These are phyloP conservation scores for Baronia brevicornis DNA, from an alignment of 2,888 invertebrate species.

Conservation along the genomic window DNA sequence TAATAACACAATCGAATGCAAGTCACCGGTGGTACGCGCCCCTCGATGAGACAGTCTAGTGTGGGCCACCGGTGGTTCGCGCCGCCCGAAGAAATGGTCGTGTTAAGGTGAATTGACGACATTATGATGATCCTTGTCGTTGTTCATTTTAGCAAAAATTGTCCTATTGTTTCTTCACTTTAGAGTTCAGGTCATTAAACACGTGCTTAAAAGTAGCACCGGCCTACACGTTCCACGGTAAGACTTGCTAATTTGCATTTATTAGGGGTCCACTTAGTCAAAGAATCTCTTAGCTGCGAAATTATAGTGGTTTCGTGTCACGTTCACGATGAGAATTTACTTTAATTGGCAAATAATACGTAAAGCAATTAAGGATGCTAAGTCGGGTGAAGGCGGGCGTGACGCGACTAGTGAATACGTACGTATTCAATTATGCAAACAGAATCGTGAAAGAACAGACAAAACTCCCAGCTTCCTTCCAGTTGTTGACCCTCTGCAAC, in stretches of 20 bases:
- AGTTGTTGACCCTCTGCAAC: conserved; percentile 36
- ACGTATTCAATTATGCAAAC: conserved; percentile 73
- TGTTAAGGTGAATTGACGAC: too few species aligned
- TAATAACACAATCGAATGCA: too few species aligned
- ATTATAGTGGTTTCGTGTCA: conserved; percentile 68
- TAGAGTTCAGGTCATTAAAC: too few species aligned
- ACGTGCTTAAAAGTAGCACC: conserved; percentile 15
- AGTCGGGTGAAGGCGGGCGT: conserved; percentile 70
- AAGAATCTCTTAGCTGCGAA: conserved; percentile 43
- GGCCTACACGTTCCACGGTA: conserved; percentile 27
- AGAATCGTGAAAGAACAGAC: conserved; percentile 57
- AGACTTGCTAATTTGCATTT: conserved; percentile 42
- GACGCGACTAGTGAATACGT: conserved; percentile 62
- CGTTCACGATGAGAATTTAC: conserved; percentile 72
- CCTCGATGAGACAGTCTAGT: too few species aligned
- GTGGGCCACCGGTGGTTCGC: too few species aligned
- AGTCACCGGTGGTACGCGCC: too few species aligned
- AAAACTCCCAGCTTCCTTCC: conserved; percentile 27
- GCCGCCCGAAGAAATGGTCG: too few species aligned
- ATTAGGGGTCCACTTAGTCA: conserved; percentile 35
- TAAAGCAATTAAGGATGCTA: conserved; percentile 75
- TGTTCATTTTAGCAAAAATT: too few species aligned
- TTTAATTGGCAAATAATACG: conserved; percentile 77
- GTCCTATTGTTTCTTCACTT: too few species aligned
- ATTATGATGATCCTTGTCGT: too few species aligned